These are phyloP conservation scores for Nerophis lumbriciformis DNA, from an alignment of 2,113 vertebrate species.

Conservation along the genomic window DNA sequence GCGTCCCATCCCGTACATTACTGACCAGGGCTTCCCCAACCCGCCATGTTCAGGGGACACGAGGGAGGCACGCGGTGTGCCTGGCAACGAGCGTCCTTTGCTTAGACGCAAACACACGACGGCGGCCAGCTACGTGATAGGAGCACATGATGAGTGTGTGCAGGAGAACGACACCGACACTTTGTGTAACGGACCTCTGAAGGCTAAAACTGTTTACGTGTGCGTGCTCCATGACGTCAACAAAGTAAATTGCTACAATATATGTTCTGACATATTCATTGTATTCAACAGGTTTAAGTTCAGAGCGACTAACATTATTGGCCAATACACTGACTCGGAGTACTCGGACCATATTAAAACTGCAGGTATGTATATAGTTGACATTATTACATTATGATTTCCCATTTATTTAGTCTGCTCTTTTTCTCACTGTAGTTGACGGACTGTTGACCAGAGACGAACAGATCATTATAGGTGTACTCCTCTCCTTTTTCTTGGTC, in stretches of 20 bases:
- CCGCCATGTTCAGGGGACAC: slow-evolving; percentile 70
- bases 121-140: slow-evolving; percentile 82
- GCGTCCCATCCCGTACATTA: slow-evolving; percentile 84
- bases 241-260: neutral
- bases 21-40: slow-evolving; percentile 87
- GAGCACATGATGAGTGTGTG: slow-evolving; percentile 77
- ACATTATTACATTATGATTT: neutral
- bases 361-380: slow-evolving; percentile 72
- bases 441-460: slow-evolving; percentile 80
- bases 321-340: slow-evolving; percentile 91
- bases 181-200: slow-evolving; percentile 93
- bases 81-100: neutral
- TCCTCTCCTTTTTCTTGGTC: slow-evolving; percentile 85
- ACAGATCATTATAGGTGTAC: slow-evolving; percentile 89
- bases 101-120: slow-evolving; percentile 46
- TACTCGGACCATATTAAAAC: slow-evolving; percentile 89
- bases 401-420: neutral
- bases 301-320: slow-evolving; percentile 86
- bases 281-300: slow-evolving; percentile 86
- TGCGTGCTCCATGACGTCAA: slow-evolving; percentile 65
- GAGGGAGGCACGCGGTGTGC: slow-evolving; percentile 5
- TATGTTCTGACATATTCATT: slow-evolving; percentile 17
- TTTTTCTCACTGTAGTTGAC: slow-evolving; percentile 67
- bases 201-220: slow-evolving; percentile 87
- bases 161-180: slow-evolving; percentile 71